A percentile compares a stretch with the other conserved stretches of the same genome.
phyloP scores from a whole-genome alignment of 2,888 invertebrate genomes.

The Apamea crenata region DNA sequence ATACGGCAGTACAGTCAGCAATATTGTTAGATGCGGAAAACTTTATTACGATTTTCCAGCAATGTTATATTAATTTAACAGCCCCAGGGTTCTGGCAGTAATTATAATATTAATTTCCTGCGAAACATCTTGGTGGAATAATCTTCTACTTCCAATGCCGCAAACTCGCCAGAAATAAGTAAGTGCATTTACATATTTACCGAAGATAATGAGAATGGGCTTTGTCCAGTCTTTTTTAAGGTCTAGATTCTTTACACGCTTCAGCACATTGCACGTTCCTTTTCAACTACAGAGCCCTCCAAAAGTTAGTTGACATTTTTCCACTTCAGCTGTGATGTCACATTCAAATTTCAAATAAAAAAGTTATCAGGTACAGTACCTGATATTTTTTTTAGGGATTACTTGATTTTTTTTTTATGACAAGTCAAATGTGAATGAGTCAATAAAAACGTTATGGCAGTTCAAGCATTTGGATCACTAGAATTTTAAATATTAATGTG shows the following conservation, averaged over 20 bases:
- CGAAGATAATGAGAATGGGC: neutral
- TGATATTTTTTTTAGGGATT: too few relatives aligned
- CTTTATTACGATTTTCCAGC: neutral
- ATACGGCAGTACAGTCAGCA: neutral
- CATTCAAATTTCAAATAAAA: too few relatives aligned
- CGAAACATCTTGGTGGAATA: slow-evolving; percentile 1
- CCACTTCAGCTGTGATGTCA: neutral
- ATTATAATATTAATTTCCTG: slow-evolving; percentile 9
- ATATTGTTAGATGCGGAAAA: neutral
- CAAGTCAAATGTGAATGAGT: too few relatives aligned
- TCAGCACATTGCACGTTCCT: neutral
- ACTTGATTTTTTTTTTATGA: too few relatives aligned
- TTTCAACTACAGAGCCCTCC: neutral
- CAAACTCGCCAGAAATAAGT: neutral
- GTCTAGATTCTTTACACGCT: neutral
- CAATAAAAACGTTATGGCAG: too few relatives aligned
- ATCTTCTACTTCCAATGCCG: neutral
- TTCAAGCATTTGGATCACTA: too few relatives aligned
- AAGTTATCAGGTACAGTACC: too few relatives aligned
- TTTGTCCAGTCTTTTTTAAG: neutral
- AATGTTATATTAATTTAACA: neutral
- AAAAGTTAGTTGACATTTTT: neutral
- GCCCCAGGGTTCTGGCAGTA: neutral
- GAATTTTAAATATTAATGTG: too few relatives aligned
- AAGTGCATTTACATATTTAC: neutral